phyloP scores from a whole-genome alignment of 1,140 invertebrate species.

The Habropoda laboriosa region DNA sequence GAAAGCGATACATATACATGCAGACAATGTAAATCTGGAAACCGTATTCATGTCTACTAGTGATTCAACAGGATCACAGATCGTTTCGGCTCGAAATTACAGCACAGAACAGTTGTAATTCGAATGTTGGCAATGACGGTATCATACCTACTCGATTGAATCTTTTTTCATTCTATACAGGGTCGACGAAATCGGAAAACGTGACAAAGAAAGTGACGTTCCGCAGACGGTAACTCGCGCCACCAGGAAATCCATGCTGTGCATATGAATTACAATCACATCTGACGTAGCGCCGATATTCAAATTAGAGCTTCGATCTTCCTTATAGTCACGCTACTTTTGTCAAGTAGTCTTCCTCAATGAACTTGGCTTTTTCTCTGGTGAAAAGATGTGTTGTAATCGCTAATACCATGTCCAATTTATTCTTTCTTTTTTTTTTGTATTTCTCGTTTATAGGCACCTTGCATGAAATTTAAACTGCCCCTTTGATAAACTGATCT shows the following conservation, averaged over 20 bases:
- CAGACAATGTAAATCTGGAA: no score
- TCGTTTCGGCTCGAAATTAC: neutral
- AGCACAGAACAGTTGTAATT: constrained; percentile 8
- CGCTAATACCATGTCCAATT: no score
- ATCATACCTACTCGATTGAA: neutral
- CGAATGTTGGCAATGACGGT: neutral
- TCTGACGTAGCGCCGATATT: neutral
- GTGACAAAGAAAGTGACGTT: constrained; percentile 26
- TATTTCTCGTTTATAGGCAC: no score
- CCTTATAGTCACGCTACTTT: neutral
- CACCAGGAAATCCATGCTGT: constrained; percentile 28
- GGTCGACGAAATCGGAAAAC: neutral
- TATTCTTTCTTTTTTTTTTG: no score
- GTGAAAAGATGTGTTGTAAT: no score
- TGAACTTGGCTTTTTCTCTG: no score
- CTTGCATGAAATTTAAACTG: no score
- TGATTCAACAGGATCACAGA: neutral
- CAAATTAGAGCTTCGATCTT: constrained; percentile 1
- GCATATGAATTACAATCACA: constrained; percentile 23
- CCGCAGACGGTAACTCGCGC: constrained; percentile 10
- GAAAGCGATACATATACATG: no score
- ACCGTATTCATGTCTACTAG: neutral
- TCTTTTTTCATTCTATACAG: constrained; percentile 21
- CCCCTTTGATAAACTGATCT: no score
- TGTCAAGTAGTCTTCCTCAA: neutral